phyloP scores from a whole-genome alignment of 2,888 invertebrate genomes.

The Azorinus chamasolen region DNA sequence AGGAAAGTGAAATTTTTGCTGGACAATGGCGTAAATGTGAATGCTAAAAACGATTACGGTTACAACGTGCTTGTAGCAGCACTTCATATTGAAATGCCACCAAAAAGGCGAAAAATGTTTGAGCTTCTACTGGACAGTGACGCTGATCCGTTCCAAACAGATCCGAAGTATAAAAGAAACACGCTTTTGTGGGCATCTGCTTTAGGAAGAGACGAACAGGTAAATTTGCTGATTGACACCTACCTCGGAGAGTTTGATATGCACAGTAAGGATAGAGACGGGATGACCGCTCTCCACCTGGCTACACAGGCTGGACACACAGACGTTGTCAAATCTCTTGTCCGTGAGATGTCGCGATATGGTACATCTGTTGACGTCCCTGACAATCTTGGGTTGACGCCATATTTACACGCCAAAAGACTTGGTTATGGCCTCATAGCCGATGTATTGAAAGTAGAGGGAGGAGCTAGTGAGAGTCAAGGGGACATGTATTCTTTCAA shows the following conservation, averaged over 20 bases:
- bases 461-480: conserved; percentile 72
- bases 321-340: conserved; percentile 70
- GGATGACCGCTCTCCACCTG: conserved; percentile 81
- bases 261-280: conserved; percentile 74
- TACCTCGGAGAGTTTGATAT: conserved; percentile 81
- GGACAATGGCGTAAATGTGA: conserved; percentile 72
- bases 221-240: conserved; percentile 69
- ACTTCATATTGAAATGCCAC: conserved; percentile 75
- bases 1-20: conserved; percentile 73
- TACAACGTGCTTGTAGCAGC: conserved; percentile 78
- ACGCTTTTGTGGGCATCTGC: conserved; percentile 79
- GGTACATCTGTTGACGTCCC: conserved; percentile 79
- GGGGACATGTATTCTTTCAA: conserved; percentile 72
- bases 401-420: conserved; percentile 80
- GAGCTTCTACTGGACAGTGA: conserved; percentile 72
- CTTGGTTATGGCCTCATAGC: conserved; percentile 77
- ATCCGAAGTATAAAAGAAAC: conserved; percentile 69
- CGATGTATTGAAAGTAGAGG: conserved; percentile 70
- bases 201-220: conserved; percentile 72
- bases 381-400: conserved; percentile 81
- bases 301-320: conserved; percentile 75
- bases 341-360: conserved; percentile 74
- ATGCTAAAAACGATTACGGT: conserved; percentile 77
- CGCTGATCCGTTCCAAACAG: conserved; percentile 71
- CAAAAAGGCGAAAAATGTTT: conserved; percentile 77